Evolutionary conservation across 2,888 invertebrate genomes (phyloP).

Genomic region (Epinotia brunnichana): DNA sequence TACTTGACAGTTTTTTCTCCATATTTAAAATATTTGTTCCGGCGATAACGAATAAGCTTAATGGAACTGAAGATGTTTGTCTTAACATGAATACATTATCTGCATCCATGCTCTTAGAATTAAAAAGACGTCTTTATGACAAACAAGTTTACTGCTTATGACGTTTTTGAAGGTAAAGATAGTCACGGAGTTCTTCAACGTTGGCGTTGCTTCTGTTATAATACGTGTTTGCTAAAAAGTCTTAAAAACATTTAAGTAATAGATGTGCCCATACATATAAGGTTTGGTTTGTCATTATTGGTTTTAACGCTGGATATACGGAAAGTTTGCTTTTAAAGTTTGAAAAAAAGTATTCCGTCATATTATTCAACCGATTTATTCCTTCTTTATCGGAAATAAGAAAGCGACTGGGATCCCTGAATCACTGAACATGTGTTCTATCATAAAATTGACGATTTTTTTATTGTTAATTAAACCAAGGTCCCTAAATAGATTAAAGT

Average conservation of each 20-base stretch:
- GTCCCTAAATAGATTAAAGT: too few species aligned
- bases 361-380: background rate
- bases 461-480: too few species aligned
- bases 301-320: background rate
- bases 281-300: background rate
- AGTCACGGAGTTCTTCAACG: background rate
- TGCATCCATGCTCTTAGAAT: conserved; percentile 2
- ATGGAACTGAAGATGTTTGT: conserved; percentile 37
- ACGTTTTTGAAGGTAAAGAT: background rate
- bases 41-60: conserved; percentile 27
- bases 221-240: background rate
- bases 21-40: conserved; percentile 38
- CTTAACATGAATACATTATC: conserved; percentile 29
- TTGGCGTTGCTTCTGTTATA: background rate
- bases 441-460: too few species aligned
- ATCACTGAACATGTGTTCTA: too few species aligned
- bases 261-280: too few species aligned
- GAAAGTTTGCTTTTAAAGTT: background rate
- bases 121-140: background rate
- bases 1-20: conserved; percentile 19
- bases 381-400: background rate
- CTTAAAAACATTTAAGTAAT: background rate
- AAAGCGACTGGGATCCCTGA: background rate
- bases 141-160: background rate
- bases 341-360: background rate